Conservation (phyloP, 2,113 vertebrate species). For the Canis aureus region DNA sequence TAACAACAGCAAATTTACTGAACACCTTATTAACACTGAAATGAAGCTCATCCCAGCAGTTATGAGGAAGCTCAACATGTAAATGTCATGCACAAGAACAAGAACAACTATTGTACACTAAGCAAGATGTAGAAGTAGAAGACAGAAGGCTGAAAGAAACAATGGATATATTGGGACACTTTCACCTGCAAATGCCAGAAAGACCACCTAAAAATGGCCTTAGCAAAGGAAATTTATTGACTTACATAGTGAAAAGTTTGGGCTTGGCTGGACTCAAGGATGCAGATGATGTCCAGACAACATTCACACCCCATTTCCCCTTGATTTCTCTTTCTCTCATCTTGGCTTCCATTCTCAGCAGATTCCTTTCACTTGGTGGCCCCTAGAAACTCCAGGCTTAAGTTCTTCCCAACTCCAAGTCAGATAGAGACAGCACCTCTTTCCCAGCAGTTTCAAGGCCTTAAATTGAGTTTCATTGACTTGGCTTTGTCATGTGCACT, state of each 20-base stretch:
- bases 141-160: background rate
- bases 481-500: background rate
- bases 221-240: slow-evolving; percentile 44
- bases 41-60: slow-evolving; percentile 35
- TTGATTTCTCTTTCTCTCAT: background rate
- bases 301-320: background rate
- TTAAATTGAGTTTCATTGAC: background rate
- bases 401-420: background rate
- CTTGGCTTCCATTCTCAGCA: slow-evolving; percentile 9
- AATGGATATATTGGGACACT: background rate
- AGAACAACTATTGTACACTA: background rate
- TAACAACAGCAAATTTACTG: slow-evolving; percentile 13
- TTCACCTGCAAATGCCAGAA: background rate
- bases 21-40: background rate
- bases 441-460: background rate
- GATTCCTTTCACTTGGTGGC: background rate
- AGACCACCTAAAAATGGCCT: slow-evolving; percentile 30
- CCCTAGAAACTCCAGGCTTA: background rate
- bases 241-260: slow-evolving; percentile 24
- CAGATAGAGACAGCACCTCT: background rate
- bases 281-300: background rate
- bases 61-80: slow-evolving; percentile 10
- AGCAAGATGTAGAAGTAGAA: slow-evolving; percentile 34
- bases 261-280: background rate
- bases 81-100: background rate